Evolutionary conservation across 2,888 invertebrate species (phyloP).

Genomic region (Drosophila infuscata): DNA sequence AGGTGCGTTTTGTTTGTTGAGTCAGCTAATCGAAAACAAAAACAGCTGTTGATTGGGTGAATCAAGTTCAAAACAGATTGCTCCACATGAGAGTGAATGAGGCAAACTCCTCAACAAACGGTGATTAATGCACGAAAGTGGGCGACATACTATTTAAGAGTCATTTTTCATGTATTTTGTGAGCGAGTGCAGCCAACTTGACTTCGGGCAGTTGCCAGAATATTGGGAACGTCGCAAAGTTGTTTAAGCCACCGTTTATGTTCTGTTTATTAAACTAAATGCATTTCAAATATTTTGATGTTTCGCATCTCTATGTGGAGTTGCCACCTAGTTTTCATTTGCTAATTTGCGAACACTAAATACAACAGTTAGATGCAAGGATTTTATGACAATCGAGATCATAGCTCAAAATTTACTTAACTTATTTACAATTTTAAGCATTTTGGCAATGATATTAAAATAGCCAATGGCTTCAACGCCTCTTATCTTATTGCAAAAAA

Average conservation of each 20-base stretch:
- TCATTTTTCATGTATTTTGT: neutral
- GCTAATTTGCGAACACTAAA: neutral
- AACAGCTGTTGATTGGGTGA: slow-evolving; percentile 13
- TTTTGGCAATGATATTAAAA: neutral
- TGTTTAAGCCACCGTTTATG: neutral
- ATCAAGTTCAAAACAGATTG: slow-evolving; percentile 24
- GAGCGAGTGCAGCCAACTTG: neutral
- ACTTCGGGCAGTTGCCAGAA: neutral
- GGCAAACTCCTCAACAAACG: neutral
- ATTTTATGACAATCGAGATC: neutral
- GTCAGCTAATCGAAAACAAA: neutral
- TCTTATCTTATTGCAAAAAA: neutral
- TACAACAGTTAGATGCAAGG: neutral
- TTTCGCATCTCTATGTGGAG: neutral
- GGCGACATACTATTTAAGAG: neutral
- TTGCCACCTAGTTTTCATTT: slow-evolving; percentile 1
- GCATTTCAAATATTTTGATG: neutral
- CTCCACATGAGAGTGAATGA: neutral
- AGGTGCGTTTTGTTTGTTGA: neutral
- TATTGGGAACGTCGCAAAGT: neutral
- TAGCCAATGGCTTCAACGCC: neutral
- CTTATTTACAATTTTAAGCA: neutral
- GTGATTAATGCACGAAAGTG: neutral
- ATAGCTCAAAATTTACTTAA: neutral
- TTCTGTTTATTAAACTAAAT: neutral